Base-by-base conservation (phyloP, 53 echinoderm and acorn worm genomes). In the Mesocentrotus franciscanus region DNA sequence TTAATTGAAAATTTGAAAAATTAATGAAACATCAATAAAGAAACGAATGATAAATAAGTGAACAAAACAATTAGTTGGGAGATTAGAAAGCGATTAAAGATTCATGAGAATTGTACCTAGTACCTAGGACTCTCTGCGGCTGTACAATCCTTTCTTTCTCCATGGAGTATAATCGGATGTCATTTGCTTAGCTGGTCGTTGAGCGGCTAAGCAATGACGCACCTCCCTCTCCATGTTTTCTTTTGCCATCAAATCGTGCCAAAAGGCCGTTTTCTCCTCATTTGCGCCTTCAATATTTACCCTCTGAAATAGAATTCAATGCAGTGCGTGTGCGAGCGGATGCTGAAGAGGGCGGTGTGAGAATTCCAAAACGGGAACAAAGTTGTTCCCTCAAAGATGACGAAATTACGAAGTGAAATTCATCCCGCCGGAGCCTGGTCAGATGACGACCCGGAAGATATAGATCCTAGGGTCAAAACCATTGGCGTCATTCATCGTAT, bases 231-330 rank as follows among this genome's bases (percentile, higher is more conserved):
- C 64, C 92, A 17, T 92, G 62, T 66, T 92, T 29, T 39, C 92
- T 36, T 76, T 30, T 60, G 55, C 76, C 29, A 61, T 78, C 93
- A 93, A 93, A 76, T 93, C 93, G 93, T 93, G 93, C 93, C 61
- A 61, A 75, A 93, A 78, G 74, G 76, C 49, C 93, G 57, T 42
- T 93, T 93, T 93, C 93, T 93, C 93, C 76, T 78, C 76, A 93
- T 93, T 93, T 93, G 74, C 93, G 71, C 93, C 76, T 61, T 56
- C 93, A 76, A 74, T 93, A 75, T 93, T 93, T 93, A 56, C 93
- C 76, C 74, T 93, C 11, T 76, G 93, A 93, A 93, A 93, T 93
- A 78, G 93, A 93, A 93, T 93, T 93, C 93, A 76, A 93, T 93
- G 49, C 56, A 56, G 56, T 29, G 93, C 74, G 76, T 56, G 39